Evolutionary conservation across 2,888 invertebrate species (phyloP).

Genomic region (Atherix ibis): DNA sequence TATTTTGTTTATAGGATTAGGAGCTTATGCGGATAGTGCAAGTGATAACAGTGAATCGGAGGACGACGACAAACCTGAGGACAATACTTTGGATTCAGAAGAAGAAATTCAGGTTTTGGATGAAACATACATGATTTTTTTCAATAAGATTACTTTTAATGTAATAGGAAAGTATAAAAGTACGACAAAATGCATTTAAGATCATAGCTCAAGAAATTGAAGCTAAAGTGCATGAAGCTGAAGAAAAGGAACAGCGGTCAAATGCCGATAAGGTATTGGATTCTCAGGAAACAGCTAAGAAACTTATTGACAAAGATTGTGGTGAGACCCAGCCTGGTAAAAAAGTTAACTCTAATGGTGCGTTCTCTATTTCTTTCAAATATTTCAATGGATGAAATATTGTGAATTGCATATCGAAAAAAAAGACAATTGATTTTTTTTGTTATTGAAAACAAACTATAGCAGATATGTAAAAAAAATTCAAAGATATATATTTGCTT

Average conservation of each 20-base stretch:
- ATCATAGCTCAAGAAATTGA: conserved; percentile 11
- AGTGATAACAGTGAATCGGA: conserved; percentile 44
- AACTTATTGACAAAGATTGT: conserved; percentile 24
- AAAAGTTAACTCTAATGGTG: conserved; percentile 27
- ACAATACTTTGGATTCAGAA: conserved; percentile 45
- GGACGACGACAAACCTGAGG: conserved; percentile 32
- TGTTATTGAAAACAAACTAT: conserved; percentile 1
- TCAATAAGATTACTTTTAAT: background rate
- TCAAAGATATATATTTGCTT: no score
- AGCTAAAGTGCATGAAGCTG: conserved; percentile 1
- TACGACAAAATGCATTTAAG: conserved; percentile 10
- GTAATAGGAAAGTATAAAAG: conserved; percentile 10
- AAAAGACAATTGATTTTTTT: conserved; percentile 1
- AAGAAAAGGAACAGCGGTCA: conserved; percentile 3
- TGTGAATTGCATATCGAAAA: conserved; percentile 1
- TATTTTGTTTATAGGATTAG: conserved; percentile 51
- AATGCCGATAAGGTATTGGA: conserved; percentile 1
- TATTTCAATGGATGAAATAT: conserved; percentile 6
- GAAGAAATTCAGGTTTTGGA: conserved; percentile 52
- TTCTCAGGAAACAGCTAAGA: background rate
- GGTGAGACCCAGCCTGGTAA: conserved; percentile 24
- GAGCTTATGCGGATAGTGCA: conserved; percentile 60
- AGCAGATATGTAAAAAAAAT: no score
- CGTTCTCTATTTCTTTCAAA: conserved; percentile 14
- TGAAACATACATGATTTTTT: background rate